Percentiles rank a stretch among this genome's conserved stretches.
These are phyloP conservation scores for Enteromius trimaculatus DNA, from an alignment of 2,797 vertebrate genomes.

Conservation along the genomic window DNA sequence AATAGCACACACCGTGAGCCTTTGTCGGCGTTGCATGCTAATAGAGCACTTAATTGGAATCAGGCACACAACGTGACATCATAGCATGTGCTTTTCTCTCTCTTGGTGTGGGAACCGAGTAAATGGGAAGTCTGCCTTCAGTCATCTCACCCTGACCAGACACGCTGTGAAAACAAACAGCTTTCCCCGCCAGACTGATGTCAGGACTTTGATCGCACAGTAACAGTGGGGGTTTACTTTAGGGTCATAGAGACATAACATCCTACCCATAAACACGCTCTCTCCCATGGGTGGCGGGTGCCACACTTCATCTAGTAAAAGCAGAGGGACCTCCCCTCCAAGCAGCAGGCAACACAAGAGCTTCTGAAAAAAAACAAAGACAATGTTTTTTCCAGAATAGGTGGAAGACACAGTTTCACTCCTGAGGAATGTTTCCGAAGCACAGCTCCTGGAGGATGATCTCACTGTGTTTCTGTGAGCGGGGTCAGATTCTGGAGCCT, in stretches of 20 bases:
- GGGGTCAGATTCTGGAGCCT: conserved; percentile 39
- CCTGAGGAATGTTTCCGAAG: conserved; percentile 52
- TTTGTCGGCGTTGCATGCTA: conserved; percentile 67
- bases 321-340: not conserved
- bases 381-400: conserved; percentile 28
- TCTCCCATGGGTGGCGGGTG: conserved; percentile 52
- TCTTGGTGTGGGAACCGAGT: conserved; percentile 59
- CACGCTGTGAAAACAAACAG: conserved; percentile 77
- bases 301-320: conserved; percentile 40
- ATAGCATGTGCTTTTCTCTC: conserved; percentile 63
- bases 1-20: not conserved
- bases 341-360: not conserved
- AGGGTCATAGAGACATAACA: conserved; percentile 74
- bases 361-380: conserved; percentile 26
- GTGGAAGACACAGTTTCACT: conserved; percentile 54
- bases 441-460: conserved; percentile 40
- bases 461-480: conserved; percentile 39
- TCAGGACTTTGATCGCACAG: conserved; percentile 72
- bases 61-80: conserved; percentile 84
- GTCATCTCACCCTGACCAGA: conserved; percentile 69
- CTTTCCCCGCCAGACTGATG: conserved; percentile 68
- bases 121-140: conserved; percentile 79
- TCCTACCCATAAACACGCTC: conserved; percentile 68
- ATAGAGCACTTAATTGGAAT: conserved; percentile 77
- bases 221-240: conserved; percentile 70